Base-by-base conservation (phyloP, 1,140 invertebrate species). In the Leptinotarsa texana region DNA sequence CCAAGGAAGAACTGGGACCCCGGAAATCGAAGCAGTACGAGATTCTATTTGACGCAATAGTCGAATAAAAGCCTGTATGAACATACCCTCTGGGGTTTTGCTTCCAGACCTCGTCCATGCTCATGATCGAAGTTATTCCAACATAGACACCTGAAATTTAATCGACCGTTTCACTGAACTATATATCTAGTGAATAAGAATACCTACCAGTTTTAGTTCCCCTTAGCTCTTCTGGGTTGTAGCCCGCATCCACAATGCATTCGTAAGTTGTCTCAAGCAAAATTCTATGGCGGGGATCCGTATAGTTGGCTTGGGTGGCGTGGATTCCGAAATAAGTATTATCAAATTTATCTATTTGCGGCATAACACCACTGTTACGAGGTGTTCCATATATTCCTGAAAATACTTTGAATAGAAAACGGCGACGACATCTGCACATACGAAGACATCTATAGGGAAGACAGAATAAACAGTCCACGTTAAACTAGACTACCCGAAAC, bases 1-100 rank as follows among this genome's bases (percentile, higher is more conserved):
- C 94, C 3, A 95, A 80, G 0, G 91, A 87, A 80, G 89, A 93
- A 83, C 92, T 93, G 1, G 94, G 94, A 22, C 94, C 93, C 84
- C 87, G 87, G 65, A 89, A 86, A 77, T 91, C 89, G 83, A 91
- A 90, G 74, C 87, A 87, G 81, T 84, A 91, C 2, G 78, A 78
- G 74, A 90, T 49, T 88, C 82, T 88, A 90, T 91, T 11, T 86
- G 86, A 3, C 86, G 91, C 33, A 51, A 73, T 48, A 3, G 62
- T 62, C 18, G 74, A n/a, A 47, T 42, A 57, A 6, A 51, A 11
- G 1, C 71, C 73, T 15, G 75, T 51, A 8, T 51, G 63, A 22
- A 51, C 47, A 48, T 77, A 77, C 18, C 73, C 73, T 17, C 57
- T 62, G 17, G 57, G 18, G 57, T 62, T 62, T 21, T n/a, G 17